Percentiles rank a stretch among this genome's conserved stretches.
Conservation (phyloP, 2,113 vertebrate genomes). For the Chloropsis cyanopogon region DNA sequence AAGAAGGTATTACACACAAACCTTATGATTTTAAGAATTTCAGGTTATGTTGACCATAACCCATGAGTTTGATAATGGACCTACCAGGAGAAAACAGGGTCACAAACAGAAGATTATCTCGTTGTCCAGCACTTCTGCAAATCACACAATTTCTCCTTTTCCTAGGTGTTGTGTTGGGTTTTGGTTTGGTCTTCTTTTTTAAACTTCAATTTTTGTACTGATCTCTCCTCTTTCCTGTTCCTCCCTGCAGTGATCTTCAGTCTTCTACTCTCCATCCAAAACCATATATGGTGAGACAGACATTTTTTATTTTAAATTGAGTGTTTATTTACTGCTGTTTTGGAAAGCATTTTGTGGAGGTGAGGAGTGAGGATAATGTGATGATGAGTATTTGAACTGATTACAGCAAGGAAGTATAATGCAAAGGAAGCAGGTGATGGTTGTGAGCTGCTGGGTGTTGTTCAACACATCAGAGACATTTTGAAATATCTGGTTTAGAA, state of each 20-base stretch:
- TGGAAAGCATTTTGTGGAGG: not conserved
- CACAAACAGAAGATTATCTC: not conserved
- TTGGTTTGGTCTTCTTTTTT: not conserved
- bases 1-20: not conserved
- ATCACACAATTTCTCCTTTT: not conserved
- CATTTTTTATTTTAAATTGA: not conserved
- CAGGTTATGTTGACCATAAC: not conserved
- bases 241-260: not conserved
- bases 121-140: not conserved
- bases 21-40: not conserved
- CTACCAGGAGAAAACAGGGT: not conserved
- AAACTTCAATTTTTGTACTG: not conserved
- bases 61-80: not conserved
- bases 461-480: not conserved
- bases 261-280: not conserved
- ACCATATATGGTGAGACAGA: rapidly evolving
- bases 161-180: not conserved
- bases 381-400: not conserved
- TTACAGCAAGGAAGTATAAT: not conserved
- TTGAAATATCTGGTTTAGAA: constrained; percentile 53
- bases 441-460: not conserved
- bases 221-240: not conserved
- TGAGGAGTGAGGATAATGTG: not conserved
- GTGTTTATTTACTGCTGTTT: not conserved
- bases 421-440: not conserved